Evolutionary conservation across 2,113 vertebrate genomes (phyloP), one percentile per base, ranked within the genome.

Genomic region (Pteruthius melanotis): DNA sequence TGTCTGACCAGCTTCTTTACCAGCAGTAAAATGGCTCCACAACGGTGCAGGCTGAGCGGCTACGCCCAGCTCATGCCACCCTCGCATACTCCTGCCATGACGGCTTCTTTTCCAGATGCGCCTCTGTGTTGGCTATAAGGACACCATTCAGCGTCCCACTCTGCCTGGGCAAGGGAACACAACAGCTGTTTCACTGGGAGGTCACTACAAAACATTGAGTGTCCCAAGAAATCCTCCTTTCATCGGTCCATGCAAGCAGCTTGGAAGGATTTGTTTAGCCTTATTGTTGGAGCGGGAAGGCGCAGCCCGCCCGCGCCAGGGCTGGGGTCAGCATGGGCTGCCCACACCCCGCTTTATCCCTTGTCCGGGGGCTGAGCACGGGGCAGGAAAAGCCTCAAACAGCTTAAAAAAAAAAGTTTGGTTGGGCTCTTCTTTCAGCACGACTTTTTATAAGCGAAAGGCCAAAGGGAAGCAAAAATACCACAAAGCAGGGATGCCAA

Each of bases 141-240:
- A 81, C 92, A 87, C 91, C 81, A 98, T 98, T 98, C 97, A 98
- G 96, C 87, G 6, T 83, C 97, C 98, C 96, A 97, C 98, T 96
- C 64, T 83, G 94, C 94, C 77, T 45, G 94, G 93, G 94, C 89
- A 97, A 97, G 96, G 97, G 97, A 97, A 97, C 95, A 97, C 96
- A 93, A 87, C 93, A 98, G 97, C 96, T 97, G 98, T 97, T 97
- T 98, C 97, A 97, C 74, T 50, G 94, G 47, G 94, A 96, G 93
- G 83, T 94, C 95, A 93, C 94, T 94, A 96, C 94, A 97, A 97
- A 97, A 97, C 96, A 97, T 50, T 95, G 95, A 97, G 97, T 97
- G 95, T 93, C 96, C 93, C 86, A 94, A 98, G 97, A 98, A 98
- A 97, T 42, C 82, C 88, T 97, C 75, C 94, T 97, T 98, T 98